Base-by-base conservation (phyloP, 2,797 vertebrate species). In the Darevskia mixta region DNA sequence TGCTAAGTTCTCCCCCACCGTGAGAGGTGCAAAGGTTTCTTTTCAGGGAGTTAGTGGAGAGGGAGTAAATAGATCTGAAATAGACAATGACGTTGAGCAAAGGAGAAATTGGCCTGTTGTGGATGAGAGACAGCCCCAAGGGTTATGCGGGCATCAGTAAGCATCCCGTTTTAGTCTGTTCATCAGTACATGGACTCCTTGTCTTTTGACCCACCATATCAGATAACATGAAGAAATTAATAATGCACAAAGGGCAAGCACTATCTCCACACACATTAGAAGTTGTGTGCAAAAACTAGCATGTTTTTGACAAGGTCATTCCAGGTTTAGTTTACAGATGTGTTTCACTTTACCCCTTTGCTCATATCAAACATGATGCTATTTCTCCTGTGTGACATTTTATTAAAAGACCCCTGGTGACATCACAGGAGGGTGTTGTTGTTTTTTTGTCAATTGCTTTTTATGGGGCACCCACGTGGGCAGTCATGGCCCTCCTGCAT, bases 141-240 rank as follows among this genome's bases (percentile, higher is more conserved):
- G 92, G 88, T 91, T 94, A 79, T 93, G 58, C 93, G 92, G 93
- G 87, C 90, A 95, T 92, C 92, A 91, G 93, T 90, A 92, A 93
- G 90, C 94, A 92, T 95, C 93, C 93, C 90, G 91, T 95, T 94
- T 90, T 82, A 82, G 92, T 90, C 83, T 92, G 88, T 95, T 91
- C 95, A 92, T 91, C 90, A 90, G 80, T 91, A 86, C 89, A 92
- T 86, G 88, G 92, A 87, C 88, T 87, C 89, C 92, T 95, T 88
- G 86, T 95, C 96, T 96, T 97, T 96, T 96, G 94, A 95, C 95
- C 93, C 93, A 92, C 0, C 1, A 77, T 95, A 95, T 97, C 96
- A 95, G 92, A 95, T 96, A 96, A 96, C 96, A 97, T 93, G 92
- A 94, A 94, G 93, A 95, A 95, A 97, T 97, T 95, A 97, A 97